These are phyloP conservation scores for Tiliacea aurago DNA, from an alignment of 2,888 invertebrate species.

Conservation along the genomic window DNA sequence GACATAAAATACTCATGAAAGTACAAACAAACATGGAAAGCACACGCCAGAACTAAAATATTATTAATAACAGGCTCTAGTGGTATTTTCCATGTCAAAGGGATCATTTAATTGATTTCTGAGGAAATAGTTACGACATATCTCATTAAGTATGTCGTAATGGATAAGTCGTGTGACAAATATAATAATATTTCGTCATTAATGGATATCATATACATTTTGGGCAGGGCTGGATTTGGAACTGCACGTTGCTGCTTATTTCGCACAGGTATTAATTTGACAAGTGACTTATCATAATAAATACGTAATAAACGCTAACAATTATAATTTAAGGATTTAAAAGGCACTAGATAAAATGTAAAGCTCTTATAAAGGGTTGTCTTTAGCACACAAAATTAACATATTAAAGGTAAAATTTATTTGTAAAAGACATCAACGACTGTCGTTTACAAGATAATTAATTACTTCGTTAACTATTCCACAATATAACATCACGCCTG, in stretches of 20 bases:
- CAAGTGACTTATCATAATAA: not conserved
- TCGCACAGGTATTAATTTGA: not conserved
- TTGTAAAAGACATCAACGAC: not conserved
- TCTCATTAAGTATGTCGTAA: slow-evolving; percentile 56
- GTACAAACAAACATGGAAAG: slow-evolving; percentile 12
- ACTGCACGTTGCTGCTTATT: not conserved
- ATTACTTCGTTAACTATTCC: not conserved
- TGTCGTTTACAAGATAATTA: not conserved
- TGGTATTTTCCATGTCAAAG: slow-evolving; percentile 51
- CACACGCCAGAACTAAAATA: slow-evolving; percentile 23
- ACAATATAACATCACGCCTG: not conserved
- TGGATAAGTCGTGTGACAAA: slow-evolving; percentile 57
- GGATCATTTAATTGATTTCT: slow-evolving; percentile 56
- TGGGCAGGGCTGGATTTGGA: slow-evolving; percentile 38
- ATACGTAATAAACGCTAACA: not conserved
- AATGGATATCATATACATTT: slow-evolving; percentile 48
- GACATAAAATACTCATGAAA: not conserved
- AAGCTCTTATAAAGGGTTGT: no score
- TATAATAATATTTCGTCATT: slow-evolving; percentile 64
- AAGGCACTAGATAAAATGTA: no score
- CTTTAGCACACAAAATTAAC: not conserved
- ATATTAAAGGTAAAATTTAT: no score
- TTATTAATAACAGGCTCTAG: slow-evolving; percentile 34
- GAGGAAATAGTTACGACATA: slow-evolving; percentile 44
- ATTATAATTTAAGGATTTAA: not conserved